Evolutionary conservation across 1,140 invertebrate genomes (phyloP).

Genomic region (Polypedilum pembai): DNA sequence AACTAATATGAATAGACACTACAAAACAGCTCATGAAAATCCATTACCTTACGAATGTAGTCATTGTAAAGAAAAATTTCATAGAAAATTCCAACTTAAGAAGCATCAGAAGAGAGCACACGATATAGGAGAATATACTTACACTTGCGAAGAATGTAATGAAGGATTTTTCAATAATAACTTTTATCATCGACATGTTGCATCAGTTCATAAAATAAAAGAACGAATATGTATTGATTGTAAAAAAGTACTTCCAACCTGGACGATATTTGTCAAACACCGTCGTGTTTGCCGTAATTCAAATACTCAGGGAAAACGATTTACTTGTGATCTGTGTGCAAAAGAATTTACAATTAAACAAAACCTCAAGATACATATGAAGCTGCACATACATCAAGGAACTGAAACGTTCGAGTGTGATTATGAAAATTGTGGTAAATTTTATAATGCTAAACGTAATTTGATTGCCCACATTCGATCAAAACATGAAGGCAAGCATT

Average conservation of each 20-base stretch:
- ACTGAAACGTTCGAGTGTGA: conserved; percentile 33
- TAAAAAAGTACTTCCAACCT: conserved; percentile 1
- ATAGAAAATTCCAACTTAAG: conserved; percentile 39
- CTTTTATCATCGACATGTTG: conserved; percentile 36
- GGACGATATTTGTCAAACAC: conserved; percentile 15
- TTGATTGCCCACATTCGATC: conserved; percentile 36
- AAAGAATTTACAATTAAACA: not conserved
- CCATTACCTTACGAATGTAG: conserved; percentile 37
- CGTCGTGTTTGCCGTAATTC: not conserved
- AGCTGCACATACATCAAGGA: conserved; percentile 1
- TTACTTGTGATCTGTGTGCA: not conserved
- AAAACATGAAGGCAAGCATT: conserved; percentile 37
- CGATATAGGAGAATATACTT: conserved; percentile 38
- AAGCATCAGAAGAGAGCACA: conserved; percentile 36
- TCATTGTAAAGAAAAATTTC: conserved; percentile 37
- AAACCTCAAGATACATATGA: conserved; percentile 22
- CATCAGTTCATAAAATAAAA: not conserved
- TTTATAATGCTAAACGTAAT: conserved; percentile 38
- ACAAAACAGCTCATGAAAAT: conserved; percentile 37
- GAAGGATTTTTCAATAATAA: conserved; percentile 39
- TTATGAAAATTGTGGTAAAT: conserved; percentile 35
- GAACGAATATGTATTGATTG: conserved; percentile 21
- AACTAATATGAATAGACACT: conserved; percentile 38
- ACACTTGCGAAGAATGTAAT: conserved; percentile 36
- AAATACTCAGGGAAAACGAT: not conserved